Evolutionary conservation across 2,797 vertebrate species (phyloP), one percentile per base, ranked within the genome.

Genomic region (Oreortyx pictus): DNA sequence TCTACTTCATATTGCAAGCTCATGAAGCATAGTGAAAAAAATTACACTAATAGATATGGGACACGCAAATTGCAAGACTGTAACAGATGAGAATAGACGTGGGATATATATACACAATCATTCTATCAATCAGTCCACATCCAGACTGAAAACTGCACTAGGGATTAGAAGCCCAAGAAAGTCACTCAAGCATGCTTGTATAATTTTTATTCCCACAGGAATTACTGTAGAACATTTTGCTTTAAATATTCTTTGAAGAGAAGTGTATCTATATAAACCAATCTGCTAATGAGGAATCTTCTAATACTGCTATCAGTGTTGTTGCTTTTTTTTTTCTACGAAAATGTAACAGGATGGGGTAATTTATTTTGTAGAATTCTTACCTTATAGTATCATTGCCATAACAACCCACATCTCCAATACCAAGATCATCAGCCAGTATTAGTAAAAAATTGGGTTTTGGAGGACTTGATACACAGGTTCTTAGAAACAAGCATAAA

Each of bases 351-450:
- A 31, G 18, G 7, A 86, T 43, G 9, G 3, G 6, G 39, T 43
- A 60, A 50, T 31, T 65, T 67, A n/a, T 54, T 78, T 66, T 0
- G 0, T 24, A 31, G 44, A 33, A 66, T 46, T 43, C 46, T 86
- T 97, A 99, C 98, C 98, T 99, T 92, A 99, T 96, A 20, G 98
- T 98, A 67, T 97, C 75, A 56, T 99, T 99, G 11, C 99, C 98
- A 23, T 98, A 99, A 92, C 98, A 99, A 25, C 98, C 98, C 7
- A 99, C 10, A 54, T 99, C 98, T 13, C 99, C 99, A 22, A 98
- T 98, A 23, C 99, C 99, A 49, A 99, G 96, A 96, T 99, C 98
- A n/a, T 99, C 99, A 5, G 97, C 98, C 98, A 99, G 97, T 37
- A 99, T 97, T 61, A 99, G 92, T n/a, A 99, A 96, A 74, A 99